Conservation (phyloP, 2,888 invertebrate species). For the Andrena haemorrhoa region DNA sequence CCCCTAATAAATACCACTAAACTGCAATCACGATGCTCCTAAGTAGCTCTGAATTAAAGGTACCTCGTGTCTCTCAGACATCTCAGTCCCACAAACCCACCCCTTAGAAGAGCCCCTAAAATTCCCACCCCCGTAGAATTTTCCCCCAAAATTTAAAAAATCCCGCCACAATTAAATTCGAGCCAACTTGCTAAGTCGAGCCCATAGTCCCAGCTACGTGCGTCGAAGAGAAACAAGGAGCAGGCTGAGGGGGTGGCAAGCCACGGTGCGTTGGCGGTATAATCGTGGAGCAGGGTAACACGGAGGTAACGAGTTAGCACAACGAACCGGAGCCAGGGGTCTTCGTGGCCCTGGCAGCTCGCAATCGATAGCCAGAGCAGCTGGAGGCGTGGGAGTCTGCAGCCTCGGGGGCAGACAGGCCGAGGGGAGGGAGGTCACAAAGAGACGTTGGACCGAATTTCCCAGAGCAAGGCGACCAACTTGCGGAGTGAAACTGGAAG, state of each 20-base stretch:
- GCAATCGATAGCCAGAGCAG: slow-evolving; percentile 79
- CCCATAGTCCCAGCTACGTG: too few species aligned
- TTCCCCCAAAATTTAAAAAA: too few species aligned
- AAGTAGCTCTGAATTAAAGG: too few species aligned
- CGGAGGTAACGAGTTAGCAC: slow-evolving; percentile 75
- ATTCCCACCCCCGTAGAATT: too few species aligned
- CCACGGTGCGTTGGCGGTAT: slow-evolving; percentile 10
- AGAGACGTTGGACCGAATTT: slow-evolving; percentile 71
- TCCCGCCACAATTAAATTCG: too few species aligned
- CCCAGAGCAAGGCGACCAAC: slow-evolving; percentile 39
- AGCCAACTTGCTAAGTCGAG: too few species aligned
- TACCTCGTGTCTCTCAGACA: too few species aligned
- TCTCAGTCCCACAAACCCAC: too few species aligned
- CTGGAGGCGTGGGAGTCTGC: slow-evolving; percentile 72
- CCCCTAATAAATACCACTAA: too few species aligned
- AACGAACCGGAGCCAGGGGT: slow-evolving; percentile 70
- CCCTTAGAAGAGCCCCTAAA: too few species aligned
- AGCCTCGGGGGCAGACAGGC: slow-evolving; percentile 50
- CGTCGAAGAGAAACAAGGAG: too few species aligned
- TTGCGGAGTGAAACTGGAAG: slow-evolving; percentile 30
- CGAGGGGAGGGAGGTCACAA: slow-evolving; percentile 58
- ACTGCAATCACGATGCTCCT: too few species aligned
- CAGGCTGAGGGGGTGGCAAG: neutral
- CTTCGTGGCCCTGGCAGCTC: slow-evolving; percentile 73
- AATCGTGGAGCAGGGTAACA: slow-evolving; percentile 67